phyloP scores from a whole-genome alignment of 2,797 vertebrate species.

The Rhynchotus rufescens region DNA sequence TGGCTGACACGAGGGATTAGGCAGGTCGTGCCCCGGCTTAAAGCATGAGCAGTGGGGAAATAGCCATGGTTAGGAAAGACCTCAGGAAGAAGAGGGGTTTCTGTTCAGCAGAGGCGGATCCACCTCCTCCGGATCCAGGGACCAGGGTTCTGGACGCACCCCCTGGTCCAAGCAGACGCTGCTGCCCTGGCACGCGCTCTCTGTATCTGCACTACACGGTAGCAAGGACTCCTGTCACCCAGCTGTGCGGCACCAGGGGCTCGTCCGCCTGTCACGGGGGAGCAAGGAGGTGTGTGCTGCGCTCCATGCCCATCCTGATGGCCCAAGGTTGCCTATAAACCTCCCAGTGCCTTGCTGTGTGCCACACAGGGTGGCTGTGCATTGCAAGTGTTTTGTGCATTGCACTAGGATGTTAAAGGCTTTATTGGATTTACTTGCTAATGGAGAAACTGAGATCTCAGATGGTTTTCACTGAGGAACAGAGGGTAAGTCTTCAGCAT shows the following conservation, averaged over 20 bases:
- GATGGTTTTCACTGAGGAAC: neutral
- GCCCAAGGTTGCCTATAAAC: neutral
- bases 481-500: neutral
- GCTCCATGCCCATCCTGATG: accelerated
- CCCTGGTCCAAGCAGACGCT: neutral
- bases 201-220: neutral
- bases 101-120: neutral
- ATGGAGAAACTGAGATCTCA: neutral
- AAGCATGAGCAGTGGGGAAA: neutral
- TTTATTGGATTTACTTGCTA: neutral
- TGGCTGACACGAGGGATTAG: neutral
- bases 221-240: neutral
- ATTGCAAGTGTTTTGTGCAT: accelerated
- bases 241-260: neutral
- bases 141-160: neutral
- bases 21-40: neutral
- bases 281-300: neutral
- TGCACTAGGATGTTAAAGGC: neutral
- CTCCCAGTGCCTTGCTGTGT: accelerated
- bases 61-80: neutral
- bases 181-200: neutral
- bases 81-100: neutral
- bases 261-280: neutral
- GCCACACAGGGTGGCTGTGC: no score
- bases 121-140: neutral